Evolutionary conservation across 2,113 vertebrate genomes (phyloP).

Genomic region (Pica pica): DNA sequence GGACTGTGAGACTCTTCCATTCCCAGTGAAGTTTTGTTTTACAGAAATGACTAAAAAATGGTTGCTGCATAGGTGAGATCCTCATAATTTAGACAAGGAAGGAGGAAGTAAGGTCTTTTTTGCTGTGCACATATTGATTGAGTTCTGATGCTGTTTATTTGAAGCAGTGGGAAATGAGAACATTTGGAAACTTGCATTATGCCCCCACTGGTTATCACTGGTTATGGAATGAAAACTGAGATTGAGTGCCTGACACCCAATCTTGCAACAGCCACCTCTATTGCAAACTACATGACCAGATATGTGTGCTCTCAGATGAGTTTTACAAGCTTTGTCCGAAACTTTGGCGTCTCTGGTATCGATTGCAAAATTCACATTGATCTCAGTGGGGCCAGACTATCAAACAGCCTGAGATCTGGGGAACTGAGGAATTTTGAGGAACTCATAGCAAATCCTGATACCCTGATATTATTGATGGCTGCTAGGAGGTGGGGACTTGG

Average conservation of each 20-base stretch:
- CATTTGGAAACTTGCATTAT: background rate
- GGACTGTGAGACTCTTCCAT: background rate
- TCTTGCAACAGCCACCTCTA: background rate
- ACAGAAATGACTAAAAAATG: background rate
- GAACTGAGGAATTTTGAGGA: background rate
- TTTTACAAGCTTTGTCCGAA: background rate
- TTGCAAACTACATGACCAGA: background rate
- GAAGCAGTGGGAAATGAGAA: background rate
- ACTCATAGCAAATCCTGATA: background rate
- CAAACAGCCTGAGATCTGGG: background rate
- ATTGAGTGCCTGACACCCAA: fast-evolving
- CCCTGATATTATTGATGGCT: background rate
- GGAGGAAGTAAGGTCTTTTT: background rate
- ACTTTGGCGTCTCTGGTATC: background rate
- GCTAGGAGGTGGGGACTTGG: background rate
- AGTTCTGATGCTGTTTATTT: background rate
- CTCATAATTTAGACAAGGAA: background rate
- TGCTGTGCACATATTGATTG: fast-evolving
- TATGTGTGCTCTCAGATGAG: background rate
- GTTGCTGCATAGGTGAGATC: background rate
- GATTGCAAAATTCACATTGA: background rate
- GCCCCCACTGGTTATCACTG: background rate
- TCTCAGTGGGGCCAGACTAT: background rate
- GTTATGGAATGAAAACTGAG: background rate
- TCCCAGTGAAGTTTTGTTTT: background rate